Conservation (phyloP, 2,888 invertebrate species). For the Sphaeridia pumilis region DNA sequence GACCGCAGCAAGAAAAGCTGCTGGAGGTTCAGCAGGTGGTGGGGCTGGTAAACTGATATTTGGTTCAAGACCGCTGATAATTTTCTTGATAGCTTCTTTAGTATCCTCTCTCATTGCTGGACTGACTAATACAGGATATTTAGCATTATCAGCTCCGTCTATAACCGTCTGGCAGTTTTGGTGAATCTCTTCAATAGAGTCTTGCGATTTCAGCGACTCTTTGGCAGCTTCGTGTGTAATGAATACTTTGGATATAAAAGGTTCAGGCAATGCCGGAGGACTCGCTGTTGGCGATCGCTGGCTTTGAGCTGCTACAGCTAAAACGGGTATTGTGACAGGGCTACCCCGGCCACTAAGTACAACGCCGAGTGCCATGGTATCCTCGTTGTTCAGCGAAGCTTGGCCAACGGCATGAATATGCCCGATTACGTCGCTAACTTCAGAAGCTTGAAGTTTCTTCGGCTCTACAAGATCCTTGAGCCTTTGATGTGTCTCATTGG, state of each 20-base stretch:
- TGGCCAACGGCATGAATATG: constrained; percentile 3
- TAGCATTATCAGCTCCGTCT: not conserved
- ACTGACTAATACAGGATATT: not conserved
- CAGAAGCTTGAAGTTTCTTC: no score
- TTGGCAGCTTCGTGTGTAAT: constrained; percentile 1
- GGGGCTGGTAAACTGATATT: not conserved
- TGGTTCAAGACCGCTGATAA: not conserved
- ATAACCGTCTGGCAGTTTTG: not conserved
- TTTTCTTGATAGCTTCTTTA: not conserved
- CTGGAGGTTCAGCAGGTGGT: not conserved
- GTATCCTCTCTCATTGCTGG: not conserved
- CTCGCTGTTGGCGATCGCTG: no score
- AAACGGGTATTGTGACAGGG: no score
- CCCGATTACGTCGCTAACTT: not conserved
- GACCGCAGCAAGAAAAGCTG: no score
- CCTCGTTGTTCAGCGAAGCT: not conserved
- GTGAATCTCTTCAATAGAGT: not conserved
- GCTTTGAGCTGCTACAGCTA: no score
- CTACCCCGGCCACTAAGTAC: no score
- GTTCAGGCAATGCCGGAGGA: constrained; percentile 2
- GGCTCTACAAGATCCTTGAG: no score
- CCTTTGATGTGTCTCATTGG: no score
- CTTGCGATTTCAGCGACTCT: not conserved
- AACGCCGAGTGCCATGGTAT: no score
- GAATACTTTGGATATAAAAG: not conserved